Evolutionary conservation across 37 sponge, comb jelly and placozoan genomes (phyloP).

Genomic region (Halichondria panicea): DNA sequence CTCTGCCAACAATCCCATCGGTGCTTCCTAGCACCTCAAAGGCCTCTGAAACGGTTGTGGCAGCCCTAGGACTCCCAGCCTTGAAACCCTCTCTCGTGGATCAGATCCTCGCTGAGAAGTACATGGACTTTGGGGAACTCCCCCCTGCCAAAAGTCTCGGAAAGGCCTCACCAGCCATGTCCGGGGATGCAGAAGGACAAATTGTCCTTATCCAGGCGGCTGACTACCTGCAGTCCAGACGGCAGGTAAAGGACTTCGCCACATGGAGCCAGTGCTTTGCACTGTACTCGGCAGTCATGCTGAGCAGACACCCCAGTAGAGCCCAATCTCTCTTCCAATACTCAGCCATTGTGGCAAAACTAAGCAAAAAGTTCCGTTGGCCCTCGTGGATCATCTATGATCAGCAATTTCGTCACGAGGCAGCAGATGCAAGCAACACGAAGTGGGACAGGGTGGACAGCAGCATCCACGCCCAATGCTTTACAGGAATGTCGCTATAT

Average conservation of each 20-base stretch:
- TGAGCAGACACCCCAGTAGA: conserved; percentile 1
- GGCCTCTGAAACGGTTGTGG: too few relatives aligned
- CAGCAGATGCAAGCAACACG: not conserved
- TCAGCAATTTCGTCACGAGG: conserved; percentile 45
- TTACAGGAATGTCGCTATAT: conserved; percentile 2
- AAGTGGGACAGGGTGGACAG: conserved; percentile 34
- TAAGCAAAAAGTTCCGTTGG: conserved; percentile 18
- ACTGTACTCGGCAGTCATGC: conserved; percentile 9
- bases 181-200: conserved; percentile 20
- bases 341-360: conserved; percentile 11
- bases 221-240: conserved; percentile 18
- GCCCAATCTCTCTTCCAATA: conserved; percentile 37
- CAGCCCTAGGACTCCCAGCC: conserved; percentile 28
- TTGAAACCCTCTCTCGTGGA: conserved; percentile 19
- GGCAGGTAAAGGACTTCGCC: conserved; percentile 33
- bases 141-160: conserved; percentile 52
- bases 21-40: too few relatives aligned
- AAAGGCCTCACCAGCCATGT: conserved; percentile 2
- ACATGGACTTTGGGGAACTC: conserved; percentile 37
- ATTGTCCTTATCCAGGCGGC: conserved; percentile 40
- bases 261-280: conserved; percentile 58
- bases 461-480: conserved; percentile 37
- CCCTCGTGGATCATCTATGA: conserved; percentile 46
- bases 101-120: conserved; percentile 15
- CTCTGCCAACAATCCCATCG: too few relatives aligned